Evolutionary conservation across 2,888 invertebrate species (phyloP).

Genomic region (Euspilapteryx auroguttella): DNA sequence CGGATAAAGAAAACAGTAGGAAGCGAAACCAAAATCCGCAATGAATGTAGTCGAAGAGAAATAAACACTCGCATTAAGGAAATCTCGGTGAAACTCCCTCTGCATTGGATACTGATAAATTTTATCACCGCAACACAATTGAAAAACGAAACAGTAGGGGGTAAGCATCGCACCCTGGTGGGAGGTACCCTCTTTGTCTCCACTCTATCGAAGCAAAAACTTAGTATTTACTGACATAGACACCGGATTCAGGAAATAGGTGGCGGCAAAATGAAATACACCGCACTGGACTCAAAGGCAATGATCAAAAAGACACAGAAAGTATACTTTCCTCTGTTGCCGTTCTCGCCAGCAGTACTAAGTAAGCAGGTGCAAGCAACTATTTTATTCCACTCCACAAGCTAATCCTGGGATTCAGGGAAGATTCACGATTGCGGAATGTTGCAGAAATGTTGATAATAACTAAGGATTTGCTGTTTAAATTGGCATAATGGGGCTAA

Average conservation of each 20-base stretch:
- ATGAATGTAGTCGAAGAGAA: too few relatives aligned
- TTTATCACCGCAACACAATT: neutral
- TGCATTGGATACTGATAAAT: neutral
- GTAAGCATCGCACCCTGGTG: neutral
- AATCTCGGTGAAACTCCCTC: neutral
- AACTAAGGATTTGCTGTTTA: too few relatives aligned
- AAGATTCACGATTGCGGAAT: too few relatives aligned
- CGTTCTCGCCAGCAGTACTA: too few relatives aligned
- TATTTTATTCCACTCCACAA: too few relatives aligned
- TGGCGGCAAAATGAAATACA: slow-evolving; percentile 20
- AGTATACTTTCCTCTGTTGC: too few relatives aligned
- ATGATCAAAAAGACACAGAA: slow-evolving; percentile 13
- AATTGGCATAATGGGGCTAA: too few relatives aligned
- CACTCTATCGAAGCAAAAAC: slow-evolving; percentile 11
- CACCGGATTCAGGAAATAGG: slow-evolving; percentile 21
- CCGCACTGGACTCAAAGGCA: slow-evolving; percentile 15
- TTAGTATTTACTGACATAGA: slow-evolving; percentile 16
- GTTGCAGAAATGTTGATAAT: too few relatives aligned
- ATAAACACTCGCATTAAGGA: neutral
- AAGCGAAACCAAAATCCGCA: too few relatives aligned
- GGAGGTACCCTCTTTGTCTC: slow-evolving; percentile 10
- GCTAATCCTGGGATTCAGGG: too few relatives aligned
- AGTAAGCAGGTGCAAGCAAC: too few relatives aligned
- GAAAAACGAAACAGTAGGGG: neutral
- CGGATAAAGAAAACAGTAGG: too few relatives aligned